These are phyloP conservation scores for Chrysocyon brachyurus DNA, from an alignment of 2,797 vertebrate species.

Conservation along the genomic window DNA sequence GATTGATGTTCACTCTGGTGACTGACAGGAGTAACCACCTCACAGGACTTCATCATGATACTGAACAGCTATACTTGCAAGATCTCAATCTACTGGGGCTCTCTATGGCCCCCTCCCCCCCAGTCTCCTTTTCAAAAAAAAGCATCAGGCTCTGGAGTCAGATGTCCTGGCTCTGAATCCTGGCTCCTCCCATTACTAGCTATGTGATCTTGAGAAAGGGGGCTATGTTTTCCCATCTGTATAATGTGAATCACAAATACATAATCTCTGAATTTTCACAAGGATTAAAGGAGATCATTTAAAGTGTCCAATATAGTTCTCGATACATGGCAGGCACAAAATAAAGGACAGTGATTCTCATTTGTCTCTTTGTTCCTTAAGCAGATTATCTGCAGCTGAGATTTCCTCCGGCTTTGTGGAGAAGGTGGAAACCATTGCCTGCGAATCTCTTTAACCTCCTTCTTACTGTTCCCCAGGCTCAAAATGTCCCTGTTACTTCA, in stretches of 20 bases:
- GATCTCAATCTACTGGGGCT: background rate
- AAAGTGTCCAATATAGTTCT: background rate
- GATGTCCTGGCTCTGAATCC: background rate
- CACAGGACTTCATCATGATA: background rate
- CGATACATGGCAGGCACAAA: background rate
- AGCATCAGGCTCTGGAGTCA: background rate
- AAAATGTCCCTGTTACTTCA: background rate
- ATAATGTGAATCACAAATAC: background rate
- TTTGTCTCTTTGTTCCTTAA: background rate
- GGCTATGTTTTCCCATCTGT: background rate
- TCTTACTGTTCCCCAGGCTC: background rate
- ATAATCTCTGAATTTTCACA: background rate
- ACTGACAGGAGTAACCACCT: background rate
- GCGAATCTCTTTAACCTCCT: background rate
- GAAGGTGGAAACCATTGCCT: background rate
- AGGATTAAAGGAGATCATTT: background rate
- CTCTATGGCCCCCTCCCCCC: accelerated
- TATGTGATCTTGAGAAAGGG: too few species aligned
- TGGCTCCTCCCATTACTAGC: background rate
- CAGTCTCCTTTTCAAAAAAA: background rate
- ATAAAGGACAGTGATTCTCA: background rate
- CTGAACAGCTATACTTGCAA: background rate
- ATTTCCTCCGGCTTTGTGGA: background rate
- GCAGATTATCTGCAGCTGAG: background rate
- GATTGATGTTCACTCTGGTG: background rate